Percentiles rank a stretch among this genome's conserved stretches.
Evolutionary conservation across 2,797 vertebrate species (phyloP).

Genomic region (Myotis pilosus): DNA sequence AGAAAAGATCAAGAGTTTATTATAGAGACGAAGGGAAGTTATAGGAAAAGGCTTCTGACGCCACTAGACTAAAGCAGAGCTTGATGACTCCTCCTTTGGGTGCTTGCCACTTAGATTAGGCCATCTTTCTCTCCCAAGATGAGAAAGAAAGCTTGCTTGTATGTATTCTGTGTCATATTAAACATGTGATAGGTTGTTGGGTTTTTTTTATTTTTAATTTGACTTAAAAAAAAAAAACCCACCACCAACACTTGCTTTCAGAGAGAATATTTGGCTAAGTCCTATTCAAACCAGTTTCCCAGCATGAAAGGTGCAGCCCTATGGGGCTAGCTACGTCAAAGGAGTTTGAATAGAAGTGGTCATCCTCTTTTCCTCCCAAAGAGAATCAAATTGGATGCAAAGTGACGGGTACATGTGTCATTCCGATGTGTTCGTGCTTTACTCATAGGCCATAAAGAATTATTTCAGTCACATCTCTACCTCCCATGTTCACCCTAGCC

Average conservation of each 20-base stretch:
- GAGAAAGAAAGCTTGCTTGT: slow-evolving; percentile 56
- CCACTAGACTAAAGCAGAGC: not conserved
- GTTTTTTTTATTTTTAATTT: slow-evolving; percentile 38
- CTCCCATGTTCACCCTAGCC: not conserved
- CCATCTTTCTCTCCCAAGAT: slow-evolving; percentile 14
- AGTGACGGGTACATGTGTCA: not conserved
- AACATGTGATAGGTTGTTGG: slow-evolving; percentile 36
- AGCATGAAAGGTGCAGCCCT: slow-evolving; percentile 20
- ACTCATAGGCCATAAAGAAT: slow-evolving; percentile 2
- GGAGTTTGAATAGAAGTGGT: slow-evolving; percentile 36
- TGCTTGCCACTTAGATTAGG: slow-evolving; percentile 1
- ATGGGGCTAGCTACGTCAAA: not conserved
- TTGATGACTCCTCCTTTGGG: not conserved
- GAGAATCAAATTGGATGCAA: not conserved
- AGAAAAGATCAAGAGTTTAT: not conserved
- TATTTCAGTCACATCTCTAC: not conserved
- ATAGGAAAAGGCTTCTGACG: slow-evolving; percentile 8
- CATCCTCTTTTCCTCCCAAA: not conserved
- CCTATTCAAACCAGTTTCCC: slow-evolving; percentile 47
- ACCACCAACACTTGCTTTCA: slow-evolving; percentile 49
- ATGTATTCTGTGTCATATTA: slow-evolving; percentile 47
- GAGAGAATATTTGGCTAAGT: slow-evolving; percentile 64
- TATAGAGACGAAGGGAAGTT: not conserved
- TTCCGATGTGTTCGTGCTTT: not conserved
- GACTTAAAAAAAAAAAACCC: slow-evolving; percentile 41